Evolutionary conservation across 2,888 invertebrate species (phyloP).

Genomic region (Coelopa pilipes): DNA sequence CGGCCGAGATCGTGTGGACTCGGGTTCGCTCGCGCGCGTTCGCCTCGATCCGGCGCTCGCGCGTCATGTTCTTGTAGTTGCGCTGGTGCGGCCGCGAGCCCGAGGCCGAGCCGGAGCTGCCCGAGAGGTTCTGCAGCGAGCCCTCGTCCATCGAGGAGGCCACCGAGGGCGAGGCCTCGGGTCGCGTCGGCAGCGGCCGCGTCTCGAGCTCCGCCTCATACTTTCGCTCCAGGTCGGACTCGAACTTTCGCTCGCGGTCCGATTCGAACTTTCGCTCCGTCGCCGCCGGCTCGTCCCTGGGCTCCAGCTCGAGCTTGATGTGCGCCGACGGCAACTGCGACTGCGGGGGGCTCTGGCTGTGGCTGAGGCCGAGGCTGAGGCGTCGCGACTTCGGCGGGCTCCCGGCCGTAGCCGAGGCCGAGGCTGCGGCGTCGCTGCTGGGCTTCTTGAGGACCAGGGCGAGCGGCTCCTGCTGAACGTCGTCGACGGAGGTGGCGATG

Average conservation of each 20-base stretch:
- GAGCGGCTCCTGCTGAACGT: conserved; percentile 73
- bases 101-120: conserved; percentile 34
- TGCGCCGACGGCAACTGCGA: conserved; percentile 39
- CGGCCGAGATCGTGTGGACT: conserved; percentile 95
- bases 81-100: conserved; percentile 74
- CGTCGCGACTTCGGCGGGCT: background rate
- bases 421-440: background rate
- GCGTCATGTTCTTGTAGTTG: conserved; percentile 95
- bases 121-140: conserved; percentile 38
- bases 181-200: conserved; percentile 10
- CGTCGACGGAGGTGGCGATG: conserved; percentile 37
- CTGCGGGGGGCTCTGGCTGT: conserved; percentile 51
- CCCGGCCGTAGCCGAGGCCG: conserved; percentile 35
- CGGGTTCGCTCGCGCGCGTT: conserved; percentile 92
- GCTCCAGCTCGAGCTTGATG: conserved; percentile 5
- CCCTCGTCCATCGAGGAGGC: conserved; percentile 46
- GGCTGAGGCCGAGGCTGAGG: background rate
- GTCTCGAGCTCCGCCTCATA: conserved; percentile 5
- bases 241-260: background rate
- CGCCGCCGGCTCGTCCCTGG: conserved; percentile 13
- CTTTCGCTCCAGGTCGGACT: background rate
- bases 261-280: conserved; percentile 19
- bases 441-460: conserved; percentile 71
- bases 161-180: conserved; percentile 43
- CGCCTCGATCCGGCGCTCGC: conserved; percentile 91